A percentile compares a stretch with the other conserved stretches of the same genome.
These are phyloP conservation scores for Hydropsyche betteni DNA, from an alignment of 2,888 invertebrate genomes.

Conservation along the genomic window DNA sequence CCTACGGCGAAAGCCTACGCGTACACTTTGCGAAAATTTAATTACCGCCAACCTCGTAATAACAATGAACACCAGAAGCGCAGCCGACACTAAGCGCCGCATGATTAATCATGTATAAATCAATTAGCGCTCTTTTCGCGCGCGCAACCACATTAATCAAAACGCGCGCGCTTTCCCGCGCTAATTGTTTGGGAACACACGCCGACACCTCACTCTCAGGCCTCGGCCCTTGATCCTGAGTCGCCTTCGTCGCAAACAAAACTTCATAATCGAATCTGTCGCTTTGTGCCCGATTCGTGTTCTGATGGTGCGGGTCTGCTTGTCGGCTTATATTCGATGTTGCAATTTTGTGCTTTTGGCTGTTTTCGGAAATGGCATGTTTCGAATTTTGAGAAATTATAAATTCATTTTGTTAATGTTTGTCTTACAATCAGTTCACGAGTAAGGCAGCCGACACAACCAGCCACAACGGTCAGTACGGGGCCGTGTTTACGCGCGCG, in stretches of 20 bases:
- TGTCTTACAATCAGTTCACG: too few relatives aligned
- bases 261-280: slow-evolving; percentile 27
- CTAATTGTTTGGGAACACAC: slow-evolving; percentile 26
- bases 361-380: too few relatives aligned
- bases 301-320: too few relatives aligned
- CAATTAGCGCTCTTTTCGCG: slow-evolving; percentile 23
- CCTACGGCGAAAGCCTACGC: not conserved
- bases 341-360: too few relatives aligned
- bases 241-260: slow-evolving; percentile 15
- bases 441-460: too few relatives aligned
- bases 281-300: not conserved
- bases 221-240: too few relatives aligned
- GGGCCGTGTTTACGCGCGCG: too few relatives aligned
- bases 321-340: too few relatives aligned
- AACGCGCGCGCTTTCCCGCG: slow-evolving; percentile 4
- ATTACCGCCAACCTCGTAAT: slow-evolving; percentile 6
- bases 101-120: slow-evolving; percentile 29
- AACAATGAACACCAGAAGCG: slow-evolving; percentile 11
- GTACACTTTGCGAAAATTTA: slow-evolving; percentile 11
- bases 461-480: too few relatives aligned
- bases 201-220: too few relatives aligned
- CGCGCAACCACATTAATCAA: slow-evolving; percentile 26
- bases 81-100: not conserved
- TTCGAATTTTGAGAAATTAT: too few relatives aligned
- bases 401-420: too few relatives aligned